Evolutionary conservation across 2,113 vertebrate species (phyloP).

Genomic region (Tamias sibiricus): DNA sequence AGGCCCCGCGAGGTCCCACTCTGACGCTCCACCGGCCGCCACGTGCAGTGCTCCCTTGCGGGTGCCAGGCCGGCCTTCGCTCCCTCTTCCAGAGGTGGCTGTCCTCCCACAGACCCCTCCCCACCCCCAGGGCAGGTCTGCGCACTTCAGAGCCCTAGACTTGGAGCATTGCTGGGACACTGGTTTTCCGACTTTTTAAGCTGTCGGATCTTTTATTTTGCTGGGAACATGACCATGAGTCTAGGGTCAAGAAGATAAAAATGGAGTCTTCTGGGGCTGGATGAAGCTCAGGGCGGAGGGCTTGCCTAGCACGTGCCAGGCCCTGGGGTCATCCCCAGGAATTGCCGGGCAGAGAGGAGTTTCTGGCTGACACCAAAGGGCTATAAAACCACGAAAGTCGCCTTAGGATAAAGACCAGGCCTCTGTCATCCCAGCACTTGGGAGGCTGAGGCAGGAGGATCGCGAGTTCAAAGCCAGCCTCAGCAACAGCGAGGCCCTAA

Average conservation of each 20-base stretch:
- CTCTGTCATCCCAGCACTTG: no score
- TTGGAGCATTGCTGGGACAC: neutral
- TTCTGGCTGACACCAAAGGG: neutral
- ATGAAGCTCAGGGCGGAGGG: no score
- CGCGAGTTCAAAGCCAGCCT: no score
- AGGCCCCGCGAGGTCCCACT: no score
- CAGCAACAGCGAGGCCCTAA: no score
- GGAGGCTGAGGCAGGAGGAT: no score
- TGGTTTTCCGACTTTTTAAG: neutral
- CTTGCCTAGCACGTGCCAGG: rapidly evolving
- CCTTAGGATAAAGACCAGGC: neutral
- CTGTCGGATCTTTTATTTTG: neutral
- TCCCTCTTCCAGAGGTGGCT: rapidly evolving
- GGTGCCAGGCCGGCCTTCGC: rapidly evolving
- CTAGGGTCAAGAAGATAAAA: neutral
- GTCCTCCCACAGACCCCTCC: neutral
- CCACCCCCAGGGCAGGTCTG: neutral
- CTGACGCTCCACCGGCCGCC: rapidly evolving
- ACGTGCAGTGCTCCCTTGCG: rapidly evolving
- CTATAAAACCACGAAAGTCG: neutral
- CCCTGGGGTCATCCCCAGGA: no score
- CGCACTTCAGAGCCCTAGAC: neutral
- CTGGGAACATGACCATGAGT: neutral
- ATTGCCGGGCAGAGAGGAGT: no score
- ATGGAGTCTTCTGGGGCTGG: no score